A percentile compares a stretch with the other conserved stretches of the same genome.
Conservation (phyloP, 1,140 invertebrate species). For the Ladona fulva region DNA sequence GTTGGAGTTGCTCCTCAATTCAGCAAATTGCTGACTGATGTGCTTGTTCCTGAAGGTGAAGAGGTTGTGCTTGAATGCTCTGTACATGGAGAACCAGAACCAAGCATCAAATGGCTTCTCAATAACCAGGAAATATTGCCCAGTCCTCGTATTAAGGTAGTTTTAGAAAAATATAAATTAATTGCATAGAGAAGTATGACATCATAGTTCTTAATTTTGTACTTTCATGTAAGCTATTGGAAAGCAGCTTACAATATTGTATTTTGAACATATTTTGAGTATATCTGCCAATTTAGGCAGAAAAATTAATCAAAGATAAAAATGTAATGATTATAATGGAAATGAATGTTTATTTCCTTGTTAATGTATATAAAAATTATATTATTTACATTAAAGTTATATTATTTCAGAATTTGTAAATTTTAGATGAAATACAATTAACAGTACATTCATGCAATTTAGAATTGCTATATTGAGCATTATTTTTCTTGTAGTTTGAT, state of each 20-base stretch:
- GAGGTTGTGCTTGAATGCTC: conserved; percentile 60
- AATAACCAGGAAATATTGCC: conserved; percentile 53
- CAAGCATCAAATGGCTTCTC: conserved; percentile 61
- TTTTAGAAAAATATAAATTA: neutral
- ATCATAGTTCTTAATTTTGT: too few species aligned
- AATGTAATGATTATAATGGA: too few species aligned
- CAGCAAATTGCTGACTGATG: conserved; percentile 56
- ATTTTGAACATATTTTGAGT: neutral
- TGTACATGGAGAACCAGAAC: conserved; percentile 59
- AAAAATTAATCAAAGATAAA: neutral
- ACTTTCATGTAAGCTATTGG: too few species aligned
- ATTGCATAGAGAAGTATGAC: neutral
- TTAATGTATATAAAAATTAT: too few species aligned
- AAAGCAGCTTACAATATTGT: too few species aligned
- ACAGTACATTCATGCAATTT: too few species aligned
- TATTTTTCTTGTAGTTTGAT: conserved; percentile 30
- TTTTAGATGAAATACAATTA: too few species aligned
- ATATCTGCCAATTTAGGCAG: neutral
- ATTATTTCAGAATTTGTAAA: too few species aligned
- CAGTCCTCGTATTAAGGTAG: conserved; percentile 42
- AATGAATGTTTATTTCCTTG: too few species aligned
- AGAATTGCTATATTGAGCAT: too few species aligned
- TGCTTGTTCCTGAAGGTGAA: conserved; percentile 56
- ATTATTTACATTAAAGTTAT: too few species aligned
- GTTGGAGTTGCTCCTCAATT: conserved; percentile 52